These are phyloP conservation scores for Seriola aureovittata DNA, from an alignment of 2,113 vertebrate species.

Conservation along the genomic window DNA sequence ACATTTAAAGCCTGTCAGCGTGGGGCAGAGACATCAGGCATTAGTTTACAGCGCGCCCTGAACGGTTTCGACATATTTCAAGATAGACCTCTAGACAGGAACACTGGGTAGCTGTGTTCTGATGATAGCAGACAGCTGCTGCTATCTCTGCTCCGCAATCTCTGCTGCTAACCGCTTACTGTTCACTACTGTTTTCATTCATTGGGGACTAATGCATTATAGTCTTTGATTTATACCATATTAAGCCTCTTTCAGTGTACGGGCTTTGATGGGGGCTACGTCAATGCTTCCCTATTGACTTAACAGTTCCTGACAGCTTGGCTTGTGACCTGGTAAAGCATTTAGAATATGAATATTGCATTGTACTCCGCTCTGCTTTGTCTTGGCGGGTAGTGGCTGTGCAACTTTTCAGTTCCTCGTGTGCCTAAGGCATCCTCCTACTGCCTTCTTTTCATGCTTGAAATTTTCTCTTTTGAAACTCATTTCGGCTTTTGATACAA, in stretches of 20 bases:
- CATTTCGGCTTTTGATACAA: constrained; percentile 79
- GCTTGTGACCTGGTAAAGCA: constrained; percentile 48
- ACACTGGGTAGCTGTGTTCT: constrained; percentile 59
- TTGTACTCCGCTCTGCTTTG: constrained; percentile 49
- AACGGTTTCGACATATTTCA: constrained; percentile 61
- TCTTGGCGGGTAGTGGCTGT: constrained; percentile 45
- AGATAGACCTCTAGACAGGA: constrained; percentile 54
- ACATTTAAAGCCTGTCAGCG: constrained; percentile 69
- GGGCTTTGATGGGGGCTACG: constrained; percentile 20
- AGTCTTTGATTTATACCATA: neutral
- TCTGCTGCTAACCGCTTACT: neutral
- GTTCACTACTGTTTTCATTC: neutral
- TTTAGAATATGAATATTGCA: constrained; percentile 61
- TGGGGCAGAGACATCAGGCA: constrained; percentile 31
- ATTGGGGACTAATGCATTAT: constrained; percentile 11
- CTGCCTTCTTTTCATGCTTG: constrained; percentile 65
- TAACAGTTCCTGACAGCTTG: constrained; percentile 29
- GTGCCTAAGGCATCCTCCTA: constrained; percentile 73
- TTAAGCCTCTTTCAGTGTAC: constrained; percentile 1
- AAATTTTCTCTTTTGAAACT: constrained; percentile 70
- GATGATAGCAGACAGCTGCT: constrained; percentile 61
- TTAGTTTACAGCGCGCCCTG: constrained; percentile 40
- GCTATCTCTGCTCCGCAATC: constrained; percentile 12
- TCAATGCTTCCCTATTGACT: constrained; percentile 45
- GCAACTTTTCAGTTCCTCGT: constrained; percentile 47